Conservation (phyloP, 2,113 vertebrate genomes). For the Stegastes partitus region DNA sequence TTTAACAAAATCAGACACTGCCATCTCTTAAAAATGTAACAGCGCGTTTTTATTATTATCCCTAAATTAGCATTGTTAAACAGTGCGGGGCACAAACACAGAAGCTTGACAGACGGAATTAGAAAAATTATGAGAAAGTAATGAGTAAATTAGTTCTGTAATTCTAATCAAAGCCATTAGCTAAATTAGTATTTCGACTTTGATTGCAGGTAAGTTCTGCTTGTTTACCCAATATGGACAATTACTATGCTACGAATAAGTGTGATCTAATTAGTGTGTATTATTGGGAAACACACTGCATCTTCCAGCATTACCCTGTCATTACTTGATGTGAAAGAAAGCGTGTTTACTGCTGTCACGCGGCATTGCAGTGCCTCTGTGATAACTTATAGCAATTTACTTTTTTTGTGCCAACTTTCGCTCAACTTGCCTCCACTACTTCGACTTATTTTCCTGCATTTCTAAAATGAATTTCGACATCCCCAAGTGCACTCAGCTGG, state of each 20-base stretch:
- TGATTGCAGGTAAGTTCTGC: not conserved
- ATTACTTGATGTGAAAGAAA: not conserved
- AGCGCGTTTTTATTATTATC: no score
- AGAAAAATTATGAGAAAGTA: no score
- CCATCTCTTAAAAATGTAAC: no score
- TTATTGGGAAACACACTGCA: no score
- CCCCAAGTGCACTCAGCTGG: not conserved
- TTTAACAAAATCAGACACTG: no score
- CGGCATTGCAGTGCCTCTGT: not conserved
- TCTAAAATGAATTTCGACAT: conserved; percentile 14
- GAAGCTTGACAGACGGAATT: no score
- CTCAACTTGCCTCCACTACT: not conserved
- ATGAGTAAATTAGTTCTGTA: no score
- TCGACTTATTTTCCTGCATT: conserved; percentile 15
- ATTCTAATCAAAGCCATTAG: not conserved
- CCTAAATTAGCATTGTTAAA: no score
- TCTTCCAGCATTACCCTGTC: no score
- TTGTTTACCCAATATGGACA: no score
- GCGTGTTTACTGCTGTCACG: not conserved
- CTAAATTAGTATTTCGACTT: not conserved
- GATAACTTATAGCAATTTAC: conserved; percentile 2
- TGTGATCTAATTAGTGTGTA: not conserved
- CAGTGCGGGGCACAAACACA: no score
- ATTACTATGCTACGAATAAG: not conserved
- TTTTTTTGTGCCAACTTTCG: not conserved